phyloP scores from a whole-genome alignment of 2,888 invertebrate species.

The Trissoscelio sp. region DNA sequence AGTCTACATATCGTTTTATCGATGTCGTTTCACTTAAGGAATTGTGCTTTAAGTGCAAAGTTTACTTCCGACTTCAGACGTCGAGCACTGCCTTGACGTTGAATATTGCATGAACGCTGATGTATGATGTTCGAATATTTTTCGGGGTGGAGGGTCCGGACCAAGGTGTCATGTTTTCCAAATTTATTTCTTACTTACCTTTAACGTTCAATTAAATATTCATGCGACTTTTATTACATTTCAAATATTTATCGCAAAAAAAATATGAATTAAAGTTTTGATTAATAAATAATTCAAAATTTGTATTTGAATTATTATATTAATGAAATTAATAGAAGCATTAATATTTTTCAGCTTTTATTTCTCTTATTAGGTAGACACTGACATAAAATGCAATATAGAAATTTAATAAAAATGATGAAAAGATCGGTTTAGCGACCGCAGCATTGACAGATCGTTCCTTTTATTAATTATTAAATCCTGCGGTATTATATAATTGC shows the following conservation, averaged over 20 bases:
- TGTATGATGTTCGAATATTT: constrained; percentile 65
- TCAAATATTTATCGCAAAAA: constrained; percentile 18
- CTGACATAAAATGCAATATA: not conserved
- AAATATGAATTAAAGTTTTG: not conserved
- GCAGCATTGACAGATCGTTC: too few species aligned
- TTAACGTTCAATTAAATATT: constrained; percentile 58
- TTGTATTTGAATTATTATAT: too few species aligned
- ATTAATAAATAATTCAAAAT: too few species aligned
- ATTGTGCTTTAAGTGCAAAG: constrained; percentile 68
- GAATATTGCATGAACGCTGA: constrained; percentile 67
- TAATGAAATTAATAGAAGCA: too few species aligned
- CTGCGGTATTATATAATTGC: constrained; percentile 17
- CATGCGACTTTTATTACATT: constrained; percentile 37
- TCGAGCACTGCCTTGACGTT: constrained; percentile 56
- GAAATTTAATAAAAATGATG: too few species aligned
- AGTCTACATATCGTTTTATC: constrained; percentile 65
- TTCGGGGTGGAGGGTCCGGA: constrained; percentile 20
- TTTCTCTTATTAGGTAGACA: not conserved
- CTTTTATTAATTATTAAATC: too few species aligned
- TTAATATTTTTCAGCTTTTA: too few species aligned
- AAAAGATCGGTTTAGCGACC: too few species aligned
- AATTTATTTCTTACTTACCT: constrained; percentile 51
- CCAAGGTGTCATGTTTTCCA: constrained; percentile 42
- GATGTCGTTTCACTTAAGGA: constrained; percentile 66
- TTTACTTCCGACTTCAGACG: constrained; percentile 67